phyloP scores from a whole-genome alignment of 2,797 vertebrate species.

The Chrosomus eos region DNA sequence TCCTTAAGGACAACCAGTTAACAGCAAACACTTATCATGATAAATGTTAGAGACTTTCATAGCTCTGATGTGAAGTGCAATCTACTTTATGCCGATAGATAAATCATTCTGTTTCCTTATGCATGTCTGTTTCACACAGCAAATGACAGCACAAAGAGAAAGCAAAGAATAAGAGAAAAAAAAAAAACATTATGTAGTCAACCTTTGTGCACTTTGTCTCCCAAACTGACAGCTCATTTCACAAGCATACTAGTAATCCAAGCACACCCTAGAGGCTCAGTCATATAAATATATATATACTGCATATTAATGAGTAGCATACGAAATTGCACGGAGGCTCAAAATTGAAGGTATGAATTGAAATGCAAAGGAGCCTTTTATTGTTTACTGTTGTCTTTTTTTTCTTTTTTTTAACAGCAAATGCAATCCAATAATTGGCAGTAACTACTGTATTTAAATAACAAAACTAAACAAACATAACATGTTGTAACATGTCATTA shows the following conservation, averaged over 20 bases:
- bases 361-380: background rate
- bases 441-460: background rate
- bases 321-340: background rate
- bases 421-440: background rate
- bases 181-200: constrained; percentile 31
- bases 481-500: too few species aligned
- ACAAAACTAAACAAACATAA: background rate
- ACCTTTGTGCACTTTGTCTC: constrained; percentile 27
- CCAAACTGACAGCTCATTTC: constrained; percentile 23
- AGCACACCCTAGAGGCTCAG: constrained; percentile 21
- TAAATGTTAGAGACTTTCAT: constrained; percentile 33
- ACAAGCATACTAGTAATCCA: constrained; percentile 25
- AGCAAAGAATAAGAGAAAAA: constrained; percentile 21
- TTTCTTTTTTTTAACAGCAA: background rate
- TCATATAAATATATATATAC: background rate
- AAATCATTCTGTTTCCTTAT: constrained; percentile 22
- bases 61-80: constrained; percentile 8
- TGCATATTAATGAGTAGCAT: constrained; percentile 4
- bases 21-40: constrained; percentile 19
- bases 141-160: background rate
- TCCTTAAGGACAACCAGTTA: constrained; percentile 44
- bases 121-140: background rate
- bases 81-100: constrained; percentile 43
- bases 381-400: background rate
- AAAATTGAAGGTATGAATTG: background rate